These are phyloP conservation scores for Typhlomys cinereus DNA, from an alignment of 2,113 vertebrate genomes.

Conservation along the genomic window DNA sequence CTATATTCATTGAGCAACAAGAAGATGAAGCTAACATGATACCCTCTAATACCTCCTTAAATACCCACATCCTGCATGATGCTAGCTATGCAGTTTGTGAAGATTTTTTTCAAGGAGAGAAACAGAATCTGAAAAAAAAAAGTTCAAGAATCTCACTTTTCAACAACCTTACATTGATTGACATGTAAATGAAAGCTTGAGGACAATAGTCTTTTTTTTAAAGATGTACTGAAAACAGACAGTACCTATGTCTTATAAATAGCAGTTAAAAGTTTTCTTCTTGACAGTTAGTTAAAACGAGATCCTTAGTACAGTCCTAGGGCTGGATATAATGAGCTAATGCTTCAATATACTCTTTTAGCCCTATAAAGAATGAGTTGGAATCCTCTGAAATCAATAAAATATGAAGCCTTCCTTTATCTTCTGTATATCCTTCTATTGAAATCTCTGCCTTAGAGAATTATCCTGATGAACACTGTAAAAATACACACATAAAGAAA, in stretches of 20 bases:
- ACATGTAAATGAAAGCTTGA: conserved; percentile 5
- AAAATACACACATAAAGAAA: conserved; percentile 36
- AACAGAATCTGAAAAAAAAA: conserved; percentile 18
- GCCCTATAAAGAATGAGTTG: conserved; percentile 5
- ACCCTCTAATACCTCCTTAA: not conserved
- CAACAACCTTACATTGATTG: not conserved
- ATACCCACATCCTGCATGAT: not conserved
- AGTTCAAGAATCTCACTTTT: conserved; percentile 29
- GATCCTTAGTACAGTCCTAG: not conserved
- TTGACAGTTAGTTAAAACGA: conserved; percentile 7
- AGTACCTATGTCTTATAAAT: not conserved
- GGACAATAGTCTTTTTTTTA: not conserved
- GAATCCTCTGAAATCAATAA: conserved; percentile 29
- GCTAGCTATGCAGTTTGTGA: not conserved
- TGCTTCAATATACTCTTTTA: not conserved
- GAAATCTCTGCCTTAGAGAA: not conserved
- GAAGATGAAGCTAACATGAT: not conserved
- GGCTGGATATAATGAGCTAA: not conserved
- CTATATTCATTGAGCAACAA: too few species aligned
- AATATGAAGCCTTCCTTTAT: not conserved
- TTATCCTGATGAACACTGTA: conserved; percentile 1
- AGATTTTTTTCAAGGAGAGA: not conserved
- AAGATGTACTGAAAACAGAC: not conserved
- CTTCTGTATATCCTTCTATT: not conserved
- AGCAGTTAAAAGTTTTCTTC: not conserved